phyloP scores from a whole-genome alignment of 2,888 invertebrate genomes.

The Eristalis pertinax region DNA sequence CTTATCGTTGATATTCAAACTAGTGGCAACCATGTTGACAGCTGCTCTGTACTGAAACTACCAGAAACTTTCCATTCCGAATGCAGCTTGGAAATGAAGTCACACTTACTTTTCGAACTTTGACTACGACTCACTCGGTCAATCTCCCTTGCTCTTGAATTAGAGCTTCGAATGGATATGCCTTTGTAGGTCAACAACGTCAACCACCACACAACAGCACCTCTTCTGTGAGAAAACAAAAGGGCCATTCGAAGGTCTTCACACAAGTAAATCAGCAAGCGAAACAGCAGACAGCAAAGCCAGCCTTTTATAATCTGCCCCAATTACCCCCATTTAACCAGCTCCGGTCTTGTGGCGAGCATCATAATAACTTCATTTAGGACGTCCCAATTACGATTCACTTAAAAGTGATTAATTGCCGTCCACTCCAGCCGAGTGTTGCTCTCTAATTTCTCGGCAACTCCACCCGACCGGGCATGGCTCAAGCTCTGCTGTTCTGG shows the following conservation, averaged over 20 bases:
- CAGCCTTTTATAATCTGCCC: not conserved
- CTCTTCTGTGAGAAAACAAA: not conserved
- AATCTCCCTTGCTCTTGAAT: too few species aligned
- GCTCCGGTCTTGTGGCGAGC: not conserved
- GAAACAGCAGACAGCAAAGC: not conserved
- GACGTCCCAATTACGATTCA: slow-evolving; percentile 24
- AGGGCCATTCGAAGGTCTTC: not conserved
- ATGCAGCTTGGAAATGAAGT: too few species aligned
- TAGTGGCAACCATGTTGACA: too few species aligned
- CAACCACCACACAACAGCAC: not conserved
- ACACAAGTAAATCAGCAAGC: not conserved
- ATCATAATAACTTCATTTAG: slow-evolving; percentile 37
- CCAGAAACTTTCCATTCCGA: too few species aligned
- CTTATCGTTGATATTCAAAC: too few species aligned
- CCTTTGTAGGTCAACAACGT: too few species aligned
- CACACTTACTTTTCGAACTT: too few species aligned
- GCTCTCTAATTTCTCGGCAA: slow-evolving; percentile 31
- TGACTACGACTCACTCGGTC: too few species aligned
- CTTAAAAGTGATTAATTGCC: slow-evolving; percentile 48
- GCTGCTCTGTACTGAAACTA: too few species aligned
- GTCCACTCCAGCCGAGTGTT: slow-evolving; percentile 18
- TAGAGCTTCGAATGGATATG: too few species aligned
- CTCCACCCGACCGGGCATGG: slow-evolving; percentile 7
- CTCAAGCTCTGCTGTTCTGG: not conserved
- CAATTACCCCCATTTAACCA: not conserved